Evolutionary conservation across 2,113 vertebrate species (phyloP).

Genomic region (Chionis minor): DNA sequence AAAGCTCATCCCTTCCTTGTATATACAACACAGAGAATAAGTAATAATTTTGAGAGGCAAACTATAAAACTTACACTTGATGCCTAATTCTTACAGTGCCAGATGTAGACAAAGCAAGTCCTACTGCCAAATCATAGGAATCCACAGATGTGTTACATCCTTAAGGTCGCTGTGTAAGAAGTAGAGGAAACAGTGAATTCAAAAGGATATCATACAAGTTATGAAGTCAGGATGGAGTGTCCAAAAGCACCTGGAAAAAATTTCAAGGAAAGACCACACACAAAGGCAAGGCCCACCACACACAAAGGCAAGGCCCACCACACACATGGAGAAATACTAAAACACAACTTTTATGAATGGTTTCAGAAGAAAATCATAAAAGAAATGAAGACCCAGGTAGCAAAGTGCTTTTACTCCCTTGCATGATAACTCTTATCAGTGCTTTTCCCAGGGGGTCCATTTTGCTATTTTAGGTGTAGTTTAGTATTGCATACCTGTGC

Average conservation of each 20-base stretch:
- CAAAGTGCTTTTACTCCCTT: background rate
- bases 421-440: background rate
- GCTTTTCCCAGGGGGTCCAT: background rate
- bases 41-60: background rate
- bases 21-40: background rate
- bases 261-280: background rate
- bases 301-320: too few species aligned
- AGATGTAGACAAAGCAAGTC: background rate
- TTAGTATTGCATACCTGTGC: background rate
- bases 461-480: background rate
- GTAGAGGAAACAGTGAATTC: background rate
- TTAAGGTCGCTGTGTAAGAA: background rate
- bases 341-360: background rate
- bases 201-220: background rate
- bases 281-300: too few species aligned
- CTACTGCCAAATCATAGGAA: background rate
- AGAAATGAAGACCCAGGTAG: background rate
- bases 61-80: background rate
- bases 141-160: background rate
- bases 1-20: background rate
- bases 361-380: background rate
- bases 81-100: background rate
- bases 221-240: background rate
- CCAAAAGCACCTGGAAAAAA: background rate
- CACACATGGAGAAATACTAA: background rate